A percentile compares a stretch with the other conserved stretches of the same genome.
These are phyloP conservation scores for Aquatica leii DNA, from an alignment of 2,888 invertebrate species.

Conservation along the genomic window DNA sequence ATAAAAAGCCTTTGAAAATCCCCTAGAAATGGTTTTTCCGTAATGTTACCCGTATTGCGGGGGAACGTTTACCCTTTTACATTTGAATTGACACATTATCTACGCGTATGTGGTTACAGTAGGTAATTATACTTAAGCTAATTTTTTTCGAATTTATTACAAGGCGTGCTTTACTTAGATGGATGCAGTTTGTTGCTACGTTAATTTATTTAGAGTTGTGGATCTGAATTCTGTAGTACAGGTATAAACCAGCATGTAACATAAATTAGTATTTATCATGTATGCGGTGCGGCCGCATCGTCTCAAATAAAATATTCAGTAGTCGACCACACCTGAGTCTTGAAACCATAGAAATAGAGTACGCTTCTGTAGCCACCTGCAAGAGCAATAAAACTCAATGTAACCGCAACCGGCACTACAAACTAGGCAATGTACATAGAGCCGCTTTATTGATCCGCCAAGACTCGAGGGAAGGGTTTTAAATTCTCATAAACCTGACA, in stretches of 20 bases:
- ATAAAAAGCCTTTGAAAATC: too few species aligned
- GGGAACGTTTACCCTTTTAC: too few species aligned
- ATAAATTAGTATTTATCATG: constrained; percentile 39
- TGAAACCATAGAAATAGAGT: constrained; percentile 24
- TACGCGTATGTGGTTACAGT: too few species aligned
- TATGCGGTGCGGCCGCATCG: constrained; percentile 27
- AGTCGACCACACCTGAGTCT: constrained; percentile 35
- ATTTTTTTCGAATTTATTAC: too few species aligned
- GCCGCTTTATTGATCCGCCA: constrained; percentile 50
- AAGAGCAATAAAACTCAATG: constrained; percentile 43
- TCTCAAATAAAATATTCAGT: constrained; percentile 32
- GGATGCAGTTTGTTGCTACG: too few species aligned
- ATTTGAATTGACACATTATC: too few species aligned
- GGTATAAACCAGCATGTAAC: constrained; percentile 20
- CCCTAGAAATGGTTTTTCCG: too few species aligned
- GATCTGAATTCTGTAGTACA: constrained; percentile 18
- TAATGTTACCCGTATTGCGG: too few species aligned
- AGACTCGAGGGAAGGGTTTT: constrained; percentile 51
- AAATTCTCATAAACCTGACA: constrained; percentile 58
- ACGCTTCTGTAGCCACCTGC: constrained; percentile 37
- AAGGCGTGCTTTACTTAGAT: too few species aligned
- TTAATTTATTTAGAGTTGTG: constrained; percentile 12
- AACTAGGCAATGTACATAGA: constrained; percentile 47
- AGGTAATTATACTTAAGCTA: too few species aligned
- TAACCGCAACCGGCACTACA: constrained; percentile 41